Evolutionary conservation across 2,888 invertebrate genomes (phyloP), one percentile per base, ranked within the genome.

Genomic region (Tinea trinotella): DNA sequence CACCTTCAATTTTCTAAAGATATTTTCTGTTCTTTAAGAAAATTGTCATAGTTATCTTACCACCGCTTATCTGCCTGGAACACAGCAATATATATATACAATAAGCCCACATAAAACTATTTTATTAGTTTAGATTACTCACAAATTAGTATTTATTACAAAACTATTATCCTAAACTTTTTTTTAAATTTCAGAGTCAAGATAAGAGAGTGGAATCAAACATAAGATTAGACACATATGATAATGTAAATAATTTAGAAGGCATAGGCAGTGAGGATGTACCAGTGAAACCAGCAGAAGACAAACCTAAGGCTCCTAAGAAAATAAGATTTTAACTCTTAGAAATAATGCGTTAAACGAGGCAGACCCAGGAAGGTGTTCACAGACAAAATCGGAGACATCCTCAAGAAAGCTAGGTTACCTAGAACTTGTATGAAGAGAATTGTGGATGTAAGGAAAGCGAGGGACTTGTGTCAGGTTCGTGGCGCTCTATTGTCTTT

Each of bases 1-100:
- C 88, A 88, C 89, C 89, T 89, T 54, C 79, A 76, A 60, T 81
- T 77, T 50, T 79, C 74, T 59, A 77, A 80, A 54, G 79, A 75
- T 19, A 77, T 71, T 61, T 76, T 81, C 36, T 78, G 77, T 59
- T 88, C 87, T 60, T 84, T 84, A 1, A 88, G 64, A 64, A 88
- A 88, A 17, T 81, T 82, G 57, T 82, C 79, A 60, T 87, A 87
- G 57, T 87, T 88, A 53, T 83, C 74, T 56, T 86, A 77, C 15
- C 84, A 75, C 63, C 84, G 77, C 48, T 82, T 71, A 67, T 83
- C 87, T 50, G 81, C 86, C 87, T 87, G 59, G 17, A 76, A 76
- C 48, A 40, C 5, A 40, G 12, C n/a, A n/a, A n/a, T n/a, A n/a
- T n/a, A n/a, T n/a, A n/a, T n/a, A 36, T 18, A 44, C 3, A 40